Percentiles rank a stretch among this genome's conserved stretches.
Conservation (phyloP, 2,888 invertebrate species). For the Catocala nupta region DNA sequence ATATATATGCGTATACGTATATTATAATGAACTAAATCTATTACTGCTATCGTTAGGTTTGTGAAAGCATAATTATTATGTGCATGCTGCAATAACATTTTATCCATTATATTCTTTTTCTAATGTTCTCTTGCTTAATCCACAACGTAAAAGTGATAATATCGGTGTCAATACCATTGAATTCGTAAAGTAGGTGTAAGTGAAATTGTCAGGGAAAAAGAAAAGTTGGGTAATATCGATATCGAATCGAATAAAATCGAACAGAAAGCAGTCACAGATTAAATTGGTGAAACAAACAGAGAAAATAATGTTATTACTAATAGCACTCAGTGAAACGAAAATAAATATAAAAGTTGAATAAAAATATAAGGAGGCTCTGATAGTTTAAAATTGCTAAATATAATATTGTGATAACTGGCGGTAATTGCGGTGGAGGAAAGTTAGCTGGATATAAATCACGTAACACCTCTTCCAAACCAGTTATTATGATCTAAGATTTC, state of each 20-base stretch:
- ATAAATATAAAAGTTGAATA: conserved; percentile 29
- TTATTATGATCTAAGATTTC: conserved; percentile 47
- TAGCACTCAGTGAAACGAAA: conserved; percentile 60
- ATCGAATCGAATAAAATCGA: conserved; percentile 32
- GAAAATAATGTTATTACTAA: conserved; percentile 54
- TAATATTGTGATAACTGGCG: conserved; percentile 9
- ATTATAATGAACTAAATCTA: no score
- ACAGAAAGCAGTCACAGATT: conserved; percentile 55
- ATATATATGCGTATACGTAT: no score
- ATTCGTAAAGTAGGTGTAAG: conserved; percentile 8
- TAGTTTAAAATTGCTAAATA: conserved; percentile 7
- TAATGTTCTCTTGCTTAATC: no score
- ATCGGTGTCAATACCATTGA: conserved; percentile 8
- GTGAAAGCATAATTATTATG: no score
- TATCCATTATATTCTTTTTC: no score
- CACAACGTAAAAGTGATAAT: neutral
- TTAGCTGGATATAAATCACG: conserved; percentile 36
- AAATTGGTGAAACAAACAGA: conserved; percentile 51
- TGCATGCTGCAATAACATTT: no score
- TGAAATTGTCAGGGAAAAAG: conserved; percentile 18
- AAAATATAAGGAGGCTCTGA: conserved; percentile 3
- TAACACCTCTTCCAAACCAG: conserved; percentile 38
- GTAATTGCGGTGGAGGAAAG: conserved; percentile 36
- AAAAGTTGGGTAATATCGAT: conserved; percentile 25
- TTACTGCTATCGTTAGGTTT: no score